Evolutionary conservation across 2,113 vertebrate species (phyloP).

Genomic region (Smithornis capensis): DNA sequence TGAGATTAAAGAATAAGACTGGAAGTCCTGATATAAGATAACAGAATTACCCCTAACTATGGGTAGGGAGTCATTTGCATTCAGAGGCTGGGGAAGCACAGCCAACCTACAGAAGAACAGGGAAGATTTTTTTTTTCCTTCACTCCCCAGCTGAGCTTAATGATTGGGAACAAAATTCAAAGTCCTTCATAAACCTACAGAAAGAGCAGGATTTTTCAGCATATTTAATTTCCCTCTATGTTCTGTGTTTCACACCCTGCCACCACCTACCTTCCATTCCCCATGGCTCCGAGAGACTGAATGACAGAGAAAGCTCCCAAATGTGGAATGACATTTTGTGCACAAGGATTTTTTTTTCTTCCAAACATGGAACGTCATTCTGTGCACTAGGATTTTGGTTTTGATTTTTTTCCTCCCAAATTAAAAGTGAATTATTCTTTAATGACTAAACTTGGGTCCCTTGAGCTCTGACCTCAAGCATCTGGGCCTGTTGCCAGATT

Average conservation of each 20-base stretch:
- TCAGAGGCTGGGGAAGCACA: background rate
- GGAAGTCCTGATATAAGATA: background rate
- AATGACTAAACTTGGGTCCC: background rate
- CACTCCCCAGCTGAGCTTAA: background rate
- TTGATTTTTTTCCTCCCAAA: background rate
- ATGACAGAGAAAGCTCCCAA: background rate
- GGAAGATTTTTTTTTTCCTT: background rate
- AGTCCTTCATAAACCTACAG: background rate
- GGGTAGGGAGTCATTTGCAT: background rate
- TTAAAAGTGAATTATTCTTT: background rate
- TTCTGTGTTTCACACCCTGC: background rate
- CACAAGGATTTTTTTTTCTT: background rate
- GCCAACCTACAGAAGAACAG: background rate
- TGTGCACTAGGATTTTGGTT: background rate
- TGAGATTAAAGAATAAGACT: background rate
- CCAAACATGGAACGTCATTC: background rate
- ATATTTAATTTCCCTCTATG: background rate
- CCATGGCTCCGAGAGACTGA: background rate
- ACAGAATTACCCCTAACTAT: background rate
- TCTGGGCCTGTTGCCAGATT: background rate
- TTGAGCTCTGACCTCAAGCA: background rate
- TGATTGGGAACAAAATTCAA: background rate
- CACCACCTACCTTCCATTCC: background rate
- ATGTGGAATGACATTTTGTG: background rate
- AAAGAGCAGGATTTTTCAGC: background rate